Conservation (phyloP, 2,113 vertebrate genomes). For the Oriolus oriolus region DNA sequence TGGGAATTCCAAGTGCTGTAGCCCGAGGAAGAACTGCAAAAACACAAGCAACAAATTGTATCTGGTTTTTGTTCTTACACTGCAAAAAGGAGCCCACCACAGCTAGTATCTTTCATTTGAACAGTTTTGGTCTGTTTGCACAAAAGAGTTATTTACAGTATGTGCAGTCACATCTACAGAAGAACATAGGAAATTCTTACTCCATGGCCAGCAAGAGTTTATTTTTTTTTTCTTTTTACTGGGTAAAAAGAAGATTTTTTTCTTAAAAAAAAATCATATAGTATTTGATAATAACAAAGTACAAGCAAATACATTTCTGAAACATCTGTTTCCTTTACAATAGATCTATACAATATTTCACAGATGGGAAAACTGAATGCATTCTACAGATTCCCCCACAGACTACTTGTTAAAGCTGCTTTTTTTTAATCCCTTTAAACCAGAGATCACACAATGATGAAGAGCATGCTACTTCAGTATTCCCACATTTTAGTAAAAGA, state of each 20-base stretch:
- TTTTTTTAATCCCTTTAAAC: constrained; percentile 24
- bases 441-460: constrained; percentile 21
- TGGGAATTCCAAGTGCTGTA: neutral
- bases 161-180: constrained; percentile 57
- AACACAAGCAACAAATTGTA: neutral
- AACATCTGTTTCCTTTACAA: constrained; percentile 60
- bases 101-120: neutral
- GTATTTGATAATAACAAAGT: constrained; percentile 61
- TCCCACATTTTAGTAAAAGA: constrained; percentile 9
- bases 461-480: constrained; percentile 28
- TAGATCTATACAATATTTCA: constrained; percentile 64
- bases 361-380: constrained; percentile 33
- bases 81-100: neutral
- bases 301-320: constrained; percentile 63
- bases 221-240: constrained; percentile 54
- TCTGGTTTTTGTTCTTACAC: neutral
- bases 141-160: constrained; percentile 57
- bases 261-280: constrained; percentile 15
- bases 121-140: constrained; percentile 12
- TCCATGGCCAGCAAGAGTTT: constrained; percentile 63
- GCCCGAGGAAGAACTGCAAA: neutral
- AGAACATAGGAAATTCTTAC: constrained; percentile 61
- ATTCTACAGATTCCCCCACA: constrained; percentile 16
- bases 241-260: constrained; percentile 28
- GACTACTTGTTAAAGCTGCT: constrained; percentile 56